These are phyloP conservation scores for Tapirus terrestris DNA, from an alignment of 2,113 vertebrate species.

Conservation along the genomic window DNA sequence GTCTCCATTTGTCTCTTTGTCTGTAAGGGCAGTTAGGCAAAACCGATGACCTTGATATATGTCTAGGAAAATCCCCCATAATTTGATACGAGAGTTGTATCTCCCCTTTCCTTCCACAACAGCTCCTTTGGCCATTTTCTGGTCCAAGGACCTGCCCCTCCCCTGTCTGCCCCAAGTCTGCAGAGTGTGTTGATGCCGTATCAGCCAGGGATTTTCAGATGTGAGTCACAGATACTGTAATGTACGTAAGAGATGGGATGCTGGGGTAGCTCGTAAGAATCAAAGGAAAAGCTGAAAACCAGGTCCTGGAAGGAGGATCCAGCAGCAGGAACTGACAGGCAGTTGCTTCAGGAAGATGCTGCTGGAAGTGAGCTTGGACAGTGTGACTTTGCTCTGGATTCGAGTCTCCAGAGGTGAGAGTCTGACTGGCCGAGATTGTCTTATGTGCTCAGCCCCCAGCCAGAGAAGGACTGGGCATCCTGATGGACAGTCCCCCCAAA, in stretches of 20 bases:
- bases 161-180: no score
- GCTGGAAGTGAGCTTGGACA: not conserved
- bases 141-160: not conserved
- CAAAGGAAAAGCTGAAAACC: not conserved
- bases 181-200: not conserved
- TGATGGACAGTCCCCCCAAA: no score
- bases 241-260: not conserved
- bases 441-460: rapidly evolving
- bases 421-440: not conserved
- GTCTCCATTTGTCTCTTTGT: not conserved
- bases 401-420: not conserved
- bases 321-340: not conserved
- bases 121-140: not conserved
- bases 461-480: not conserved
- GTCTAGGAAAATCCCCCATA: no score
- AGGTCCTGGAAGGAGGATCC: not conserved
- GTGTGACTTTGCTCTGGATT: not conserved
- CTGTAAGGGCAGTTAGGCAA: not conserved
- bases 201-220: no score
- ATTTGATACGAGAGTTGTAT: not conserved
- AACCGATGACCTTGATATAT: not conserved
- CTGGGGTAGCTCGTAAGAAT: not conserved
- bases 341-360: not conserved
- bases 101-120: not conserved
- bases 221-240: not conserved